Conservation (phyloP, 2,888 invertebrate species). For the Coecobrya sp. region DNA sequence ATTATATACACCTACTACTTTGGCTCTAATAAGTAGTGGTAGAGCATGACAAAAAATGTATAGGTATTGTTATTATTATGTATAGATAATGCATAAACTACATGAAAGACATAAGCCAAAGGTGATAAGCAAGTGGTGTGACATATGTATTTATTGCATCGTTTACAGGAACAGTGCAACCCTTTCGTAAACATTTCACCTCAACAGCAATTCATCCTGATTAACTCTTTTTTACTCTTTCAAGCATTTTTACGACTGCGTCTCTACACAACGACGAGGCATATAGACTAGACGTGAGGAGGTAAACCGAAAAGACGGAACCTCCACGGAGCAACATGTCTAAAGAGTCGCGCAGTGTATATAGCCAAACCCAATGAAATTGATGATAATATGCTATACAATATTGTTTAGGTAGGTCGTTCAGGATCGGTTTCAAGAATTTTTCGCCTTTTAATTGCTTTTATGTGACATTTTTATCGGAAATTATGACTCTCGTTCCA, state of each 20-base stretch:
- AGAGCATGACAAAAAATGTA: conserved; percentile 16
- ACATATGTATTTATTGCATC: conserved; percentile 80
- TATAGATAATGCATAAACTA: conserved; percentile 33
- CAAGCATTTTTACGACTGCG: conserved; percentile 32
- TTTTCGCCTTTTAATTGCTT: conserved; percentile 84
- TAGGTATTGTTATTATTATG: conserved; percentile 6
- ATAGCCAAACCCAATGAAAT: conserved; percentile 75
- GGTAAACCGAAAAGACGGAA: conserved; percentile 57
- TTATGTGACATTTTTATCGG: conserved; percentile 86
- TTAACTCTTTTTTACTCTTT: conserved; percentile 57
- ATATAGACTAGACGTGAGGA: background rate
- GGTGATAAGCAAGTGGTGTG: conserved; percentile 80
- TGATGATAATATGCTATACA: conserved; percentile 66
- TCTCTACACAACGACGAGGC: background rate
- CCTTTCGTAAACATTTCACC: conserved; percentile 79
- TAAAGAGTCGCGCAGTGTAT: conserved; percentile 1
- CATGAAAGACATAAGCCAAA: conserved; percentile 58
- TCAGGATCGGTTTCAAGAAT: conserved; percentile 82
- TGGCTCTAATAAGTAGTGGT: background rate
- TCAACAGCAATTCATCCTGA: conserved; percentile 78
- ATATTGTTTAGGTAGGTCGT: conserved; percentile 85
- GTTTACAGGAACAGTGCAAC: conserved; percentile 74
- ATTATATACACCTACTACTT: conserved; percentile 31
- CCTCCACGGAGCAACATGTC: conserved; percentile 73
- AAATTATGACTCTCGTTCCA: conserved; percentile 84